Conservation (phyloP, 2,113 vertebrate genomes). For the Pelmatolapia mariae region DNA sequence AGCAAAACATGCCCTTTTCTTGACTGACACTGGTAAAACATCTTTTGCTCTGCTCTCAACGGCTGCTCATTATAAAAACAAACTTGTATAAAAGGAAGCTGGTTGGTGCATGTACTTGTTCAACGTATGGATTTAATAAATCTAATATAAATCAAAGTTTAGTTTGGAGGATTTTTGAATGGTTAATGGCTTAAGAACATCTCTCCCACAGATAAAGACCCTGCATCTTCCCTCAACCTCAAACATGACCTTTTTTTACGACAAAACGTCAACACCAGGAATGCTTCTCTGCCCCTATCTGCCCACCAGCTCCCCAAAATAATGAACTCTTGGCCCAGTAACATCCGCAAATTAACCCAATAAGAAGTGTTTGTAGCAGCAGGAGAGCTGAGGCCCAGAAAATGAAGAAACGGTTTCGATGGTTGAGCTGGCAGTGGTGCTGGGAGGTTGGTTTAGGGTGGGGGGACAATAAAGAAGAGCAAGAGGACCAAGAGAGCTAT, state of each 20-base stretch:
- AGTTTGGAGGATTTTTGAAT: background rate
- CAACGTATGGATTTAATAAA: background rate
- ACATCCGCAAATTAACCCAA: slow-evolving; percentile 80
- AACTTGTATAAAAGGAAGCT: background rate
- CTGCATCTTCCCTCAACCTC: background rate
- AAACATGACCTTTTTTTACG: background rate
- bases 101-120: background rate
- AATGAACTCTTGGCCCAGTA: slow-evolving; percentile 77
- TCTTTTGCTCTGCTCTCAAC: background rate
- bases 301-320: slow-evolving; percentile 63
- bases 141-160: background rate
- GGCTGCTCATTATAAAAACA: background rate
- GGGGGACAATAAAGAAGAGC: slow-evolving; percentile 81
- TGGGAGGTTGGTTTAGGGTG: background rate
- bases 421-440: background rate
- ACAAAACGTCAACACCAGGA: slow-evolving; percentile 60
- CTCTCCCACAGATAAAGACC: background rate
- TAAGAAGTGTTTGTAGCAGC: slow-evolving; percentile 73
- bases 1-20: slow-evolving; percentile 27
- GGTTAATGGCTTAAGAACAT: background rate
- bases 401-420: background rate
- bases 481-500: slow-evolving; percentile 84
- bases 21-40: slow-evolving; percentile 3
- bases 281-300: slow-evolving; percentile 73
- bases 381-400: slow-evolving; percentile 7